Evolutionary conservation across 2,888 invertebrate species (phyloP).

Genomic region (Hoplodrina ambigua): DNA sequence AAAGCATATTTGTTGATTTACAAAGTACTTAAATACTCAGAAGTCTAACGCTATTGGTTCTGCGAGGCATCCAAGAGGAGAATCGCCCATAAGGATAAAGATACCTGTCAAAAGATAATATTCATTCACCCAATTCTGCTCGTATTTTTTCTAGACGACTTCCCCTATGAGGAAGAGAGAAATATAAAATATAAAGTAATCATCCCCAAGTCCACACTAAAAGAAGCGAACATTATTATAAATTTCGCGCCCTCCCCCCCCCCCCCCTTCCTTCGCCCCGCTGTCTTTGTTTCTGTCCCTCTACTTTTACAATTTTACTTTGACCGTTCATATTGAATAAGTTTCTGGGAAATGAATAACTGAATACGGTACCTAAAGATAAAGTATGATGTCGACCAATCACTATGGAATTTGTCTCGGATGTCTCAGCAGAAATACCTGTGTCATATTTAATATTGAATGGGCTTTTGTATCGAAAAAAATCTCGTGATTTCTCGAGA

Average conservation of each 20-base stretch:
- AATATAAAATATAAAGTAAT: slow-evolving; percentile 51
- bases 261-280: background rate
- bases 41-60: slow-evolving; percentile 4
- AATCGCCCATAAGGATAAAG: slow-evolving; percentile 24
- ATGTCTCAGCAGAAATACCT: slow-evolving; percentile 9
- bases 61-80: background rate
- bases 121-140: slow-evolving; percentile 32
- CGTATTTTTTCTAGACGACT: slow-evolving; percentile 26
- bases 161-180: slow-evolving; percentile 9
- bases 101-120: slow-evolving; percentile 45
- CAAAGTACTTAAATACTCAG: background rate
- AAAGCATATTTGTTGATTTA: slow-evolving; percentile 23
- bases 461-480: too few species aligned
- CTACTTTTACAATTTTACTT: slow-evolving; percentile 8
- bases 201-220: slow-evolving; percentile 27
- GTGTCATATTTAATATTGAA: too few species aligned
- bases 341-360: slow-evolving; percentile 28
- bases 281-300: slow-evolving; percentile 23
- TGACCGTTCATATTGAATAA: slow-evolving; percentile 26
- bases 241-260: slow-evolving; percentile 26
- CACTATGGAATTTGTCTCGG: slow-evolving; percentile 30
- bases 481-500: too few species aligned
- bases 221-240: slow-evolving; percentile 38
- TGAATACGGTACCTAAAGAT: background rate
- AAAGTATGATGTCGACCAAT: slow-evolving; percentile 19